phyloP scores from a whole-genome alignment of 2,113 vertebrate genomes.

The Ceyx melanurus region DNA sequence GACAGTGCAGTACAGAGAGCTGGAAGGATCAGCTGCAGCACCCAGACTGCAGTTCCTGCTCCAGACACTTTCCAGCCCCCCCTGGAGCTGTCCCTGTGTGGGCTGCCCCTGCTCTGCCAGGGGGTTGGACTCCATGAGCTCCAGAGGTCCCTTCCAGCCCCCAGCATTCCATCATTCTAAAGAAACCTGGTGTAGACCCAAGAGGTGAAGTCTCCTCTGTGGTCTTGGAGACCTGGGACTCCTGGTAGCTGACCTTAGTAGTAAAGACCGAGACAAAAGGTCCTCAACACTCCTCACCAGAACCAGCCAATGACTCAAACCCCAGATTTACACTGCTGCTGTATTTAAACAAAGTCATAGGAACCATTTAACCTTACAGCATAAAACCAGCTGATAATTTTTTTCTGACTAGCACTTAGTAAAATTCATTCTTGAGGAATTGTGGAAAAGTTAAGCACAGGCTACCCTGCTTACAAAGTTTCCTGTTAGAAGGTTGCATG shows the following conservation, averaged over 20 bases:
- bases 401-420: conserved; percentile 79
- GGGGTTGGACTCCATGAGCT: no score
- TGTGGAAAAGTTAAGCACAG: conserved; percentile 76
- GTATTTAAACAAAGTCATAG: conserved; percentile 61
- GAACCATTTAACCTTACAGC: conserved; percentile 74
- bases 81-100: no score
- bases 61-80: no score
- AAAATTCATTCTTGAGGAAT: conserved; percentile 78
- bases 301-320: conserved; percentile 63
- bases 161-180: no score
- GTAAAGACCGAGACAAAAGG: no score
- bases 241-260: no score
- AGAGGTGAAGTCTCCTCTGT: no score
- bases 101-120: no score
- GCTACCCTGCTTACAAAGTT: conserved; percentile 72
- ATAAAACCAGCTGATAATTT: conserved; percentile 79
- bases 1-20: background rate
- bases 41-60: background rate
- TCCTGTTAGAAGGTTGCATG: conserved; percentile 74
- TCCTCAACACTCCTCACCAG: conserved; percentile 19
- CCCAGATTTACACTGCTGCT: conserved; percentile 55
- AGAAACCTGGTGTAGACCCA: no score
- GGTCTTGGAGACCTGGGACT: no score
- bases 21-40: background rate
- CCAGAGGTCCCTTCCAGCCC: no score